Evolutionary conservation across 2,113 vertebrate genomes (phyloP).

Genomic region (Psammodynastes pulverulentus): DNA sequence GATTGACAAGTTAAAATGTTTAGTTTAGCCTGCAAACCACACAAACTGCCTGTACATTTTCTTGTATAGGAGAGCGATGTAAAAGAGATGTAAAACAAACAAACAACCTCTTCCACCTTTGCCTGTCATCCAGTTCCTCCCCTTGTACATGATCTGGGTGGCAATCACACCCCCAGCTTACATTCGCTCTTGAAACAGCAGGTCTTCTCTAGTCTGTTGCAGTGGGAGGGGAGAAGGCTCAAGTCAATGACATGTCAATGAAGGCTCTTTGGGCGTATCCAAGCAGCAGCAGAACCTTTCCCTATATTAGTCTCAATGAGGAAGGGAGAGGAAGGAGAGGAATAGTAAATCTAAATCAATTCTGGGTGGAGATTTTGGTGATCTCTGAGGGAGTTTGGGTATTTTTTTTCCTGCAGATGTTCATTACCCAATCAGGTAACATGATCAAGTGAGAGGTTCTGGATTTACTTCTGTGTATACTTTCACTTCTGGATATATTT

Average conservation of each 20-base stretch:
- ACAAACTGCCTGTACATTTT: conserved; percentile 74
- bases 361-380: neutral
- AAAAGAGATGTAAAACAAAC: conserved; percentile 73
- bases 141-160: neutral
- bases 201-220: neutral
- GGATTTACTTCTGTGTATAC: neutral
- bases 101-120: conserved; percentile 45
- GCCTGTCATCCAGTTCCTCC: conserved; percentile 3
- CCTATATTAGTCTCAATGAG: neutral
- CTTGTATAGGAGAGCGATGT: conserved; percentile 62
- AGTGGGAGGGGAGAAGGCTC: fast-evolving
- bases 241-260: neutral
- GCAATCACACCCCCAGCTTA: neutral
- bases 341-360: neutral
- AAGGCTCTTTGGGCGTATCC: neutral
- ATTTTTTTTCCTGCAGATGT: neutral
- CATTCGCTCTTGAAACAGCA: neutral
- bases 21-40: conserved; percentile 71
- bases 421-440: neutral
- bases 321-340: neutral
- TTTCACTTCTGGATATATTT: neutral
- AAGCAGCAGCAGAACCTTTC: neutral
- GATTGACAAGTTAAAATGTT: conserved; percentile 84
- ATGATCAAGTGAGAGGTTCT: neutral
- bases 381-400: neutral